Conservation (phyloP, 1,140 invertebrate species). For the Brachionus calyciflorus region DNA sequence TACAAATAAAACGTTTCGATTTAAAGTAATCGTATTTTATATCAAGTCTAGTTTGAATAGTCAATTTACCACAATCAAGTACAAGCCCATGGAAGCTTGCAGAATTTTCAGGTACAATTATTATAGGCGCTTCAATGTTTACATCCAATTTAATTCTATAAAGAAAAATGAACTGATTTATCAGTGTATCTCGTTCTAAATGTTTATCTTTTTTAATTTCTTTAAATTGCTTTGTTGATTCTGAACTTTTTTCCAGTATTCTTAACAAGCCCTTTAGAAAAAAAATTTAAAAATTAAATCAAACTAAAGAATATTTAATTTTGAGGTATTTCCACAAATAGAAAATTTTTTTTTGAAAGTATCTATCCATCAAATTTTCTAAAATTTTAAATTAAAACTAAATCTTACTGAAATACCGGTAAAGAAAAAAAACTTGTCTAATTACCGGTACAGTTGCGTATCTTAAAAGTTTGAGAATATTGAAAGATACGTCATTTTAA, state of each 20-base stretch:
- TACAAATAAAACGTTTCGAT: not conserved
- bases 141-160: slow-evolving; percentile 39
- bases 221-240: not conserved
- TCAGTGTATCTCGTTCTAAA: not conserved
- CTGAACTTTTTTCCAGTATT: not conserved
- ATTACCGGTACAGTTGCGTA: too few species aligned
- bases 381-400: too few species aligned
- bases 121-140: slow-evolving; percentile 24
- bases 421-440: too few species aligned
- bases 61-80: slow-evolving; percentile 38
- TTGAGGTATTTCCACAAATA: too few species aligned
- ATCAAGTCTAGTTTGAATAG: not conserved
- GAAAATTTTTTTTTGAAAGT: too few species aligned
- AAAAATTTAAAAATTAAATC: not conserved
- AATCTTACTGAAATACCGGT: too few species aligned
- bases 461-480: too few species aligned
- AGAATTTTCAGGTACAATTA: slow-evolving; percentile 10
- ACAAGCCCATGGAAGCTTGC: not conserved
- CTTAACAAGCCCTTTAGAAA: not conserved
- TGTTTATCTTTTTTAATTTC: not conserved
- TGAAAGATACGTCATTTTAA: too few species aligned
- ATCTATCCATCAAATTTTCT: not conserved
- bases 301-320: too few species aligned
- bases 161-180: not conserved
- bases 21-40: slow-evolving; percentile 2